Base-by-base conservation (phyloP, 2,888 invertebrate genomes). In the Drosophila monieri region DNA sequence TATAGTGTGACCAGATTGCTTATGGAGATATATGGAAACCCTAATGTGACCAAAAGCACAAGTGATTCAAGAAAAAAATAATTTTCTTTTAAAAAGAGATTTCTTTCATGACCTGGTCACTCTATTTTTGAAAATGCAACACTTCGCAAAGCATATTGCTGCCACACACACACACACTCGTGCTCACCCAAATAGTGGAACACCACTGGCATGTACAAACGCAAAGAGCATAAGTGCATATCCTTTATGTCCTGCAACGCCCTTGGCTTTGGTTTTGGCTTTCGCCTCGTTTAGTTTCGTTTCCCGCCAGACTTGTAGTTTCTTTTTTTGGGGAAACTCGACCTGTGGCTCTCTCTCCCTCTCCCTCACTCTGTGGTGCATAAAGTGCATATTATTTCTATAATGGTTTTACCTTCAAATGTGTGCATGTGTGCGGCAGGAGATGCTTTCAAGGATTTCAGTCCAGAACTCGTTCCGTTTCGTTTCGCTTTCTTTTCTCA, bases 321-420 rank as follows among this genome's bases (percentile, higher is more conserved):
- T 9, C 12, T 46, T 44, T 18, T n/a, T 8, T 30, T 10, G 9
- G 18, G 15, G 30, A 30, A 37, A 27, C 30, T 46, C 68, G 56
- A 61, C 58, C 57, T 66, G 66, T 60, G 47, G 51, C 44, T 53
- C 5, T 18, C 39, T 52, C 43, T 48, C 30, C 39, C 25, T 53
- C 5, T 18, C 39, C 49, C 43, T 48, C 30, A 39, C 25, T 44
- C 23, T 61, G 54, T 76, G 73, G 74, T 79, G 70, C 74, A 76
- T 74, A 83, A 77, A 83, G 75, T 83, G 77, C 77, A 79, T 64
- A 79, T 83, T 79, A 80, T 77, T 74, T 57, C 69, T 61, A 79
- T 72, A 69, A 76, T 76, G 71, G 65, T 69, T 53, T 49, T 39
- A 15, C 48, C 32, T 46, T 52, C 30, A 23, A 35, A 43, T 41